phyloP scores from a whole-genome alignment of 1,140 invertebrate genomes.

The Ephestia elutella region DNA sequence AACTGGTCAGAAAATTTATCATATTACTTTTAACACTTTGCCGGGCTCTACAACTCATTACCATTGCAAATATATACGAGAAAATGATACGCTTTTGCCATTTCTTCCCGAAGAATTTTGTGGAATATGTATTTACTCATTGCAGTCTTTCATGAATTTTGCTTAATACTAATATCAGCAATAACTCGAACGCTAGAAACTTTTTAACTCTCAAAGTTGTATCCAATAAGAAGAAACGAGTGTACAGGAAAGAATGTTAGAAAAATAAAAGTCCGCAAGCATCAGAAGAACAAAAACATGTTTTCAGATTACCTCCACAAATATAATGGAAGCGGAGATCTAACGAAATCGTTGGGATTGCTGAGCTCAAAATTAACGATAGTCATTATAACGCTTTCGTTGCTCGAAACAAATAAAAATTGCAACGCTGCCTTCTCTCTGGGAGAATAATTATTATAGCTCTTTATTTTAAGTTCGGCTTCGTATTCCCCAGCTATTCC shows the following conservation, averaged over 20 bases:
- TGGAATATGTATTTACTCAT: too few relatives aligned
- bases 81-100: too few relatives aligned
- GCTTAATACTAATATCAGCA: too few relatives aligned
- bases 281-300: conserved; percentile 17
- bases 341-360: conserved; percentile 32
- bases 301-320: conserved; percentile 19
- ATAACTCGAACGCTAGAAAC: too few relatives aligned
- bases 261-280: conserved; percentile 1
- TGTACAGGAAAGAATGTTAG: not conserved
- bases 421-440: conserved; percentile 20
- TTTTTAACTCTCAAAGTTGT: not conserved
- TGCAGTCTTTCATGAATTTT: too few relatives aligned
- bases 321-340: conserved; percentile 29
- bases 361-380: conserved; percentile 38
- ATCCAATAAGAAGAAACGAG: not conserved
- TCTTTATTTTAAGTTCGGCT: conserved; percentile 7
- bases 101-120: too few relatives aligned
- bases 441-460: conserved; percentile 20
- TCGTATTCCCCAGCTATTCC: not conserved
- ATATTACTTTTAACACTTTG: too few relatives aligned
- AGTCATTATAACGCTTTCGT: conserved; percentile 33
- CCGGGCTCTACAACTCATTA: too few relatives aligned
- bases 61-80: too few relatives aligned
- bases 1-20: too few relatives aligned
- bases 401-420: conserved; percentile 37